Conservation (phyloP, 2,113 vertebrate genomes). For the Pedetes capensis region DNA sequence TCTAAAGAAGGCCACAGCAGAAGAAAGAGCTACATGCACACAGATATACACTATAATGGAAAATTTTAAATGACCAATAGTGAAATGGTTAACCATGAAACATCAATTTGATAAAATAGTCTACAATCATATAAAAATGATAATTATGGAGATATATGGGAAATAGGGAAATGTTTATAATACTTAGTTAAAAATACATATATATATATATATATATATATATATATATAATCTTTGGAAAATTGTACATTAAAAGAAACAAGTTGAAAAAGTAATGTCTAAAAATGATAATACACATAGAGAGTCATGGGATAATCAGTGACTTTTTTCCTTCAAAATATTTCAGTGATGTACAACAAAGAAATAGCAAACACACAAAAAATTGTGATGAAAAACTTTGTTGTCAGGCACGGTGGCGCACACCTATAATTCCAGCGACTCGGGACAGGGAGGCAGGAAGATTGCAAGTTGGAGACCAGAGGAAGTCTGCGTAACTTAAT, state of each 20-base stretch:
- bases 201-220: background rate
- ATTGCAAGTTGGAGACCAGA: too few relatives aligned
- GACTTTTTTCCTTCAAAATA: background rate
- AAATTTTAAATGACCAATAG: background rate
- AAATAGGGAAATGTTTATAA: background rate
- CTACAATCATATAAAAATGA: background rate
- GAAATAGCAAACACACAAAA: background rate
- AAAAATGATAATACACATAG: background rate
- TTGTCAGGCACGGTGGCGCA: too few relatives aligned
- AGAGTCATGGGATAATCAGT: background rate
- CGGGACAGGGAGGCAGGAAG: too few relatives aligned
- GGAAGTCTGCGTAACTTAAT: too few relatives aligned
- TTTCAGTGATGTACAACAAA: conserved; percentile 11
- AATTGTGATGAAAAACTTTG: too few relatives aligned
- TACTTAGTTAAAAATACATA: conserved; percentile 10
- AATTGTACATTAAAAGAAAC: background rate
- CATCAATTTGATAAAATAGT: background rate
- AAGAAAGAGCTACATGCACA: background rate
- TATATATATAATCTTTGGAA: too few relatives aligned
- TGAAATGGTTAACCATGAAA: conserved; percentile 6
- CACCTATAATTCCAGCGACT: too few relatives aligned
- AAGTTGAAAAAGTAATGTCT: background rate
- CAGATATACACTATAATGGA: background rate
- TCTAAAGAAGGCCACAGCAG: background rate
- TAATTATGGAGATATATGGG: background rate